phyloP scores from a whole-genome alignment of 1,140 invertebrate genomes.

The Chrysomallon squamiferum region DNA sequence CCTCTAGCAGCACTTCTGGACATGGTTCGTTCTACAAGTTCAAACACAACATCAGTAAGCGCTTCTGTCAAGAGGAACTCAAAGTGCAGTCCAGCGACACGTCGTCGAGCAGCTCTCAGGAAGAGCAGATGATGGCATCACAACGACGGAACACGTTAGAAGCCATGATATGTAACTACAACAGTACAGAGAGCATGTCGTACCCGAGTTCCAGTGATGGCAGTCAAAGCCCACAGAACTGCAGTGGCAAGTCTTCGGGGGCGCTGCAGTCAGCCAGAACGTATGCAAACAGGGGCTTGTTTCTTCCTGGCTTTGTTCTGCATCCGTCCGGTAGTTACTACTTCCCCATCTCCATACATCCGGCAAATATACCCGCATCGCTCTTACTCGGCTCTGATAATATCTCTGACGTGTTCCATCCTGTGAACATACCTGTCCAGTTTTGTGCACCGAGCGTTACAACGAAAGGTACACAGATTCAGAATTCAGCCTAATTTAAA shows the following conservation, averaged over 20 bases:
- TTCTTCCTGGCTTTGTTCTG: constrained; percentile 80
- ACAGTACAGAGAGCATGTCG: background rate
- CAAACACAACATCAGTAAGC: constrained; percentile 91
- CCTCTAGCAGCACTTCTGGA: too few species aligned
- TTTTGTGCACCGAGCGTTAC: constrained; percentile 44
- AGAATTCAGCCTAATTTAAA: too few species aligned
- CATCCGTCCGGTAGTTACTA: constrained; percentile 91
- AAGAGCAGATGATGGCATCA: constrained; percentile 20
- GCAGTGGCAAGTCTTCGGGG: too few species aligned
- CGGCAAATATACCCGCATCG: constrained; percentile 73
- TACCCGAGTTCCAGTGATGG: background rate
- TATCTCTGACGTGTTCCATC: constrained; percentile 76
- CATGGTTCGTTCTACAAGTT: constrained; percentile 77
- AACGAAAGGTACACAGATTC: too few species aligned
- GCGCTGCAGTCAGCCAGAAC: too few species aligned
- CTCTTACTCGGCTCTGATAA: constrained; percentile 57
- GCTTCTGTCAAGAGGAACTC: constrained; percentile 70
- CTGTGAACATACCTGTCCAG: constrained; percentile 68
- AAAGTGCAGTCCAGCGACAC: constrained; percentile 27
- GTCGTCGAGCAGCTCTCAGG: constrained; percentile 29
- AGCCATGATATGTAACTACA: background rate
- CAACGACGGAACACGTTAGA: too few species aligned
- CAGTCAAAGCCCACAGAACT: too few species aligned
- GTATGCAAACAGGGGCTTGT: constrained; percentile 26
- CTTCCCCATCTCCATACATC: constrained; percentile 86